phyloP scores from a whole-genome alignment of 2,888 invertebrate genomes.

The Spilosoma lubricipeda region DNA sequence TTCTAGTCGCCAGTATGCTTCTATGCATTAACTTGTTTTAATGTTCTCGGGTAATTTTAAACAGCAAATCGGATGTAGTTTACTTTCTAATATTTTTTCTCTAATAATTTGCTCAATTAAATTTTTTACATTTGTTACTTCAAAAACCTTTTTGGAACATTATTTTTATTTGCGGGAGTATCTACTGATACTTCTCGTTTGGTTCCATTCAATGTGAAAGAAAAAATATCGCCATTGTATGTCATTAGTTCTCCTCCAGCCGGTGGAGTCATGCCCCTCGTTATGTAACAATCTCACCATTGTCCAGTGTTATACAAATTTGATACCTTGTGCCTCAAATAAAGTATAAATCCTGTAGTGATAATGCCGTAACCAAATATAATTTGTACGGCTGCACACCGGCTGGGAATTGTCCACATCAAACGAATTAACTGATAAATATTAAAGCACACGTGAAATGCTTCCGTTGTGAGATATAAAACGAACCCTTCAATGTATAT shows the following conservation, averaged over 20 bases:
- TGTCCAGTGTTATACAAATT: neutral
- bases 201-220: no score
- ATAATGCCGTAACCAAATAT: neutral
- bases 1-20: no score
- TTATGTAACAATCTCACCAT: neutral
- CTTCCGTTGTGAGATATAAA: conserved; percentile 11
- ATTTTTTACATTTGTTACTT: no score
- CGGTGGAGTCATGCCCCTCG: neutral
- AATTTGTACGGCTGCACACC: neutral
- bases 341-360: neutral
- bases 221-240: neutral
- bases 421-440: conserved; percentile 15
- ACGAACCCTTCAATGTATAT: conserved; percentile 7
- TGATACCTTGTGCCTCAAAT: neutral
- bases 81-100: no score
- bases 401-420: neutral
- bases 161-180: no score
- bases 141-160: no score
- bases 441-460: conserved; percentile 4
- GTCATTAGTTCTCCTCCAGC: neutral
- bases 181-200: no score
- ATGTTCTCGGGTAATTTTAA: neutral
- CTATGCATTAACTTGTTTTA: neutral
- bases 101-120: no score
- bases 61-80: no score